Evolutionary conservation across 2,888 invertebrate species (phyloP), one percentile per base, ranked within the genome.

Genomic region (Cantharis flavilabris): DNA sequence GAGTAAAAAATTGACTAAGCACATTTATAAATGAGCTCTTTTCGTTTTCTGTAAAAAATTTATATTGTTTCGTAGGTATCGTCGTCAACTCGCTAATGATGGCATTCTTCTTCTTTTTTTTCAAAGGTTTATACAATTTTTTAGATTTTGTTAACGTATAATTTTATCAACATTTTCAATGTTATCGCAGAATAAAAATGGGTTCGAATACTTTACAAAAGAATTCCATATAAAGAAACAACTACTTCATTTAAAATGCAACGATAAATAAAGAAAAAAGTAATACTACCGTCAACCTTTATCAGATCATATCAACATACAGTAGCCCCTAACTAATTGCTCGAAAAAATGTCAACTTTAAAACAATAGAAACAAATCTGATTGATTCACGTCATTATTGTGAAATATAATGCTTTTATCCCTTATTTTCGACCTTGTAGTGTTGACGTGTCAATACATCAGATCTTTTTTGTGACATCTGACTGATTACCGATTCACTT

Each of bases 321-420:
- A 81, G 85, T 83, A 85, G 85, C 84, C 77, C 67, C 70, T 80
- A 79, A 80, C 83, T 84, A 85, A 86, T 86, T 86, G 84, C 82
- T 81, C 71, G 79, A 80, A 80, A 79, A 83, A 82, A 82, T 81
- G 82, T 81, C 83, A 83, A 80, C 79, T 69, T 70, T 76, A 79
- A 81, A 82, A 83, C 82, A 82, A 82, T 82, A 80, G 82, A 71
- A 63, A 13, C 69, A 49, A 76, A 77, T 71, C 65, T 81, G 83
- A 83, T 82, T 73, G 84, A 86, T 86, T 81, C 81, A 71, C 78
- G 83, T 84, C 86, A 84, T 85, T 85, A 85, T 76, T 80, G 82
- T 85, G 85, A 85, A 85, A 85, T 85, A 86, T 85, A 84, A 82
- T 83, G 83, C 82, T 84, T 84, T 84, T 80, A 79, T 78, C 72